phyloP scores from a whole-genome alignment of 2,888 invertebrate genomes.

The Neoascia interrupta region DNA sequence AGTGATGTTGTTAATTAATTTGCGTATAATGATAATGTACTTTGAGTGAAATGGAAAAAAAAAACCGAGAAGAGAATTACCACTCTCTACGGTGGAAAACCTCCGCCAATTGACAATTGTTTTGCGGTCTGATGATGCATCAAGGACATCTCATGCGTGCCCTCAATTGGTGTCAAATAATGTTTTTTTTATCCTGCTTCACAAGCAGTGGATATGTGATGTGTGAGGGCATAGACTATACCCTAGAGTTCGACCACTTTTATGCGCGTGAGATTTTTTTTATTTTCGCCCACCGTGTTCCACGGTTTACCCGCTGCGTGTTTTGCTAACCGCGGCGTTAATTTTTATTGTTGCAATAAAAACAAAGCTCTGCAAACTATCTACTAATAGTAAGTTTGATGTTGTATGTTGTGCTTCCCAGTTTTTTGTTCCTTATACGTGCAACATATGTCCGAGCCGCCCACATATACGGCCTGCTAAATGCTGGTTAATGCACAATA shows the following conservation, averaged over 20 bases:
- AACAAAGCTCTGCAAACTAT: slow-evolving; percentile 69
- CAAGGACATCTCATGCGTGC: slow-evolving; percentile 70
- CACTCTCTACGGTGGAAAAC: slow-evolving; percentile 55
- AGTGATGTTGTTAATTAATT: slow-evolving; percentile 68
- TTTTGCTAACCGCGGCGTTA: slow-evolving; percentile 70
- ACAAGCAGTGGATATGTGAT: background rate
- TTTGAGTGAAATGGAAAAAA: slow-evolving; percentile 47
- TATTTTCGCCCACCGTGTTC: slow-evolving; percentile 56
- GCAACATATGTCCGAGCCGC: slow-evolving; percentile 66
- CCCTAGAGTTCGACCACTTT: slow-evolving; percentile 51
- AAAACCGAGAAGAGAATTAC: slow-evolving; percentile 41
- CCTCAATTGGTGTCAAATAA: slow-evolving; percentile 68
- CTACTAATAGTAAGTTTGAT: slow-evolving; percentile 68
- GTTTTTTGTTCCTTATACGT: slow-evolving; percentile 10
- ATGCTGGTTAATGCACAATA: slow-evolving; percentile 61
- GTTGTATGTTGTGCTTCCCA: slow-evolving; percentile 57
- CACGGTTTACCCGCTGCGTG: slow-evolving; percentile 69
- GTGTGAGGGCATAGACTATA: slow-evolving; percentile 17
- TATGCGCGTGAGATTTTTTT: slow-evolving; percentile 34
- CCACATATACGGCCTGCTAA: slow-evolving; percentile 59
- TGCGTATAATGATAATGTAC: slow-evolving; percentile 67
- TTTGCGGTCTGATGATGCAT: slow-evolving; percentile 70
- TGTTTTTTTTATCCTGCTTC: slow-evolving; percentile 18
- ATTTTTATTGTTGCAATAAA: slow-evolving; percentile 70
- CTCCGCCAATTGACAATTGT: slow-evolving; percentile 69